Conservation (phyloP, 1,140 invertebrate genomes). For the Apis dorsata region DNA sequence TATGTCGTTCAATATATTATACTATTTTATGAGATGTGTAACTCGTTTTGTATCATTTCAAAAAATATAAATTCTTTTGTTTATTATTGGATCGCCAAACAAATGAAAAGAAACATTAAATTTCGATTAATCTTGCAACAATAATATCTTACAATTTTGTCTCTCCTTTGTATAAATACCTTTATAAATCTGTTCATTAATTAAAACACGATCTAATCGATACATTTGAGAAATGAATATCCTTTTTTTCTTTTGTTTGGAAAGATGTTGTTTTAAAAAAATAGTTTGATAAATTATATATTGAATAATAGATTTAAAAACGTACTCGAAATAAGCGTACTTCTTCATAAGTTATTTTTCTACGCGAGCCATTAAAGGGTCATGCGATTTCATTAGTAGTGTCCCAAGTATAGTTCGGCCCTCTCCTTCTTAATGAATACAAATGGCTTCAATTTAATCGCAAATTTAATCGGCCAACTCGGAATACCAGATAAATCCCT, state of each 20-base stretch:
- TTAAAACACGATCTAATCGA: too few relatives aligned
- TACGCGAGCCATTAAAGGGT: not conserved
- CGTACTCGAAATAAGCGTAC: too few relatives aligned
- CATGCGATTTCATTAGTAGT: conserved; percentile 37
- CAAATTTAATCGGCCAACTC: conserved; percentile 35
- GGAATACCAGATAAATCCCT: conserved; percentile 44
- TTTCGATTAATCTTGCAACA: too few relatives aligned
- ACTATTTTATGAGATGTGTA: too few relatives aligned
- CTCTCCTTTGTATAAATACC: too few relatives aligned
- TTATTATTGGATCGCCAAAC: too few relatives aligned
- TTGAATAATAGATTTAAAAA: not conserved
- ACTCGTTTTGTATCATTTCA: too few relatives aligned
- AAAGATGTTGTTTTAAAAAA: not conserved
- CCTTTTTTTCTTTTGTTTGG: not conserved
- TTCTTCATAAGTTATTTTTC: not conserved
- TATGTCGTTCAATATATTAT: not conserved
- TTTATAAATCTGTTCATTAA: too few relatives aligned
- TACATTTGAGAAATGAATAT: too few relatives aligned
- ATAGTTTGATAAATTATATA: not conserved
- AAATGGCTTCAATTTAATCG: conserved; percentile 44
- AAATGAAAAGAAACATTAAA: too few relatives aligned
- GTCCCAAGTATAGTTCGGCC: not conserved
- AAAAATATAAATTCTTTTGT: too few relatives aligned
- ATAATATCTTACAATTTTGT: too few relatives aligned
- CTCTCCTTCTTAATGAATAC: conserved; percentile 40